A percentile compares a stretch with the other conserved stretches of the same genome.
Evolutionary conservation across 2,888 invertebrate species (phyloP).

Genomic region (Tenthredo notha): DNA sequence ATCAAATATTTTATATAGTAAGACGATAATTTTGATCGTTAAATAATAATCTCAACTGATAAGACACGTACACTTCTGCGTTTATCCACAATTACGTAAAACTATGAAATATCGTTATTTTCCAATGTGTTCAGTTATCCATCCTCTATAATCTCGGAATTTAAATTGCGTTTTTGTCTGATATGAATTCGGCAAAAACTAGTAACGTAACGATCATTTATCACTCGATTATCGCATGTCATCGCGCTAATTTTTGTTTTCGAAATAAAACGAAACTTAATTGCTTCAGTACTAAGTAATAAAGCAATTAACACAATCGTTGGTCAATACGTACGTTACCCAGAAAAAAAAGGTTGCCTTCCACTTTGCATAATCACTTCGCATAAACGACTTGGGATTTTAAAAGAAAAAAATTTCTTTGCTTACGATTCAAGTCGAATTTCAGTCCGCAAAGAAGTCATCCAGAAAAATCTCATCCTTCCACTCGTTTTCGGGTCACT

Average conservation of each 20-base stretch:
- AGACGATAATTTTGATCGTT: background rate
- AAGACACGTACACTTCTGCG: background rate
- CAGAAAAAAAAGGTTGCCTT: background rate
- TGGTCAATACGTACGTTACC: background rate
- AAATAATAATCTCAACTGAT: background rate
- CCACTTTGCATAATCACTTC: background rate
- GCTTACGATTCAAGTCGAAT: conserved; percentile 3
- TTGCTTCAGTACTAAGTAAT: conserved; percentile 1
- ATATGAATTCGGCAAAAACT: background rate
- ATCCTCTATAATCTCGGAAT: background rate
- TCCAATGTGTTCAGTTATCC: background rate
- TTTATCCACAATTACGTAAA: background rate
- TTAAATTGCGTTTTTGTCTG: background rate
- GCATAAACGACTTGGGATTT: background rate
- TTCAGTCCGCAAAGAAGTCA: background rate
- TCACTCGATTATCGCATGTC: background rate
- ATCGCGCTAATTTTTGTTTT: background rate
- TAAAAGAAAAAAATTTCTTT: background rate
- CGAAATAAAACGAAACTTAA: background rate
- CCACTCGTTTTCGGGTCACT: background rate
- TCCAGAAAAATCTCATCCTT: conserved; percentile 37
- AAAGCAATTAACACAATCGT: conserved; percentile 11
- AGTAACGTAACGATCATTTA: background rate
- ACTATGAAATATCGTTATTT: background rate
- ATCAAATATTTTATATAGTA: background rate